These are phyloP conservation scores for Cylas formicarius DNA, from an alignment of 1,140 invertebrate species.

Conservation along the genomic window DNA sequence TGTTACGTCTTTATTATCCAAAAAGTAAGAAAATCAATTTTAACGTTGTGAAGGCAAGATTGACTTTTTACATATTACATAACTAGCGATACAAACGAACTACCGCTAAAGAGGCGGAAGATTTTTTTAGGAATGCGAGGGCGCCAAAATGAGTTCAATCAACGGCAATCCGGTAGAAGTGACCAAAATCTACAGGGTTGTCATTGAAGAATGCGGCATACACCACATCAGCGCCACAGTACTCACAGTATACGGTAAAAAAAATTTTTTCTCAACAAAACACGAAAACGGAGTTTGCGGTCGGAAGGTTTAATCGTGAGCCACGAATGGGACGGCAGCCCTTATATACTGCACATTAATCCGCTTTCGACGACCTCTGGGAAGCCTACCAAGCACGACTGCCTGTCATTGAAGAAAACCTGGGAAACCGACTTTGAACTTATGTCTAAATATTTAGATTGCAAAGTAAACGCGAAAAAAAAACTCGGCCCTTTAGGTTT, in stretches of 20 bases:
- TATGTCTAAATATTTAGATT: constrained; percentile 52
- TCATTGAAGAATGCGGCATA: constrained; percentile 47
- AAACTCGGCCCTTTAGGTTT: too few species aligned
- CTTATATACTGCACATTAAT: constrained; percentile 49
- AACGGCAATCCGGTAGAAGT: constrained; percentile 45
- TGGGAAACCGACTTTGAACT: constrained; percentile 52
- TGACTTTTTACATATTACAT: background rate
- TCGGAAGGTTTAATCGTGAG: constrained; percentile 45
- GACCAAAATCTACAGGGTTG: constrained; percentile 48
- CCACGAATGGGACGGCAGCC: constrained; percentile 49
- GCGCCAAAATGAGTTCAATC: constrained; percentile 44
- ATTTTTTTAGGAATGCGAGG: constrained; percentile 33
- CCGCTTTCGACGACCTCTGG: constrained; percentile 42
- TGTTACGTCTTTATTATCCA: background rate
- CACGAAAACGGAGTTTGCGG: background rate
- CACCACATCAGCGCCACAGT: constrained; percentile 45
- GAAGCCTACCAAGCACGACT: constrained; percentile 38
- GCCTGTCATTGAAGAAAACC: constrained; percentile 40
- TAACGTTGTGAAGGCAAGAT: background rate
- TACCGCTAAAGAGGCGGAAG: too few species aligned
- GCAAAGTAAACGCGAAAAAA: constrained; percentile 51
- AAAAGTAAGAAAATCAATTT: constrained; percentile 1
- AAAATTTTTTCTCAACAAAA: background rate
- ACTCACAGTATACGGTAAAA: constrained; percentile 43
- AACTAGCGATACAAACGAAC: too few species aligned